phyloP scores from a whole-genome alignment of 2,888 invertebrate species.

The Tipula vernalis region DNA sequence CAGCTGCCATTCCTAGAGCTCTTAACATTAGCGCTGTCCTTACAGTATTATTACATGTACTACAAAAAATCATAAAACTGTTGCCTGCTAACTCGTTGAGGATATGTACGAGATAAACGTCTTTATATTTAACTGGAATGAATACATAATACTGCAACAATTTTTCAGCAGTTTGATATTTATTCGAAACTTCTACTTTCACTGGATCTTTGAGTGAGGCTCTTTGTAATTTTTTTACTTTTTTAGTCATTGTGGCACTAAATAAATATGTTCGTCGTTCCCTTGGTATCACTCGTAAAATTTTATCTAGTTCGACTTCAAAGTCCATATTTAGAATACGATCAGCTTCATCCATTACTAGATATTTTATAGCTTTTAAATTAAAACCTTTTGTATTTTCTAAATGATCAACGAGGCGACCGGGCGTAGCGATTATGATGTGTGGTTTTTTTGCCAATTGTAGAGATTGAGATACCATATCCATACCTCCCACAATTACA shows the following conservation, averaged over 20 bases:
- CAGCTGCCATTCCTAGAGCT: conserved; percentile 82
- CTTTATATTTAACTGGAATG: conserved; percentile 92
- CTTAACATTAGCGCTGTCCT: conserved; percentile 79
- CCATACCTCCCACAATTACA: conserved; percentile 97
- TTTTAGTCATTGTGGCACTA: conserved; percentile 99
- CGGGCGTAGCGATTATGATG: conserved; percentile 93
- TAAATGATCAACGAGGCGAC: conserved; percentile 87
- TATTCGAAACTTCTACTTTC: conserved; percentile 89
- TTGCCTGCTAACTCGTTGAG: conserved; percentile 91
- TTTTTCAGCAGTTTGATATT: conserved; percentile 97
- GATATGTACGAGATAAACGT: conserved; percentile 90
- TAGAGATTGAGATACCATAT: conserved; percentile 90
- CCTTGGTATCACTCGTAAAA: conserved; percentile 73
- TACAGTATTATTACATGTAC: conserved; percentile 87
- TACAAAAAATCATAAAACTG: conserved; percentile 93
- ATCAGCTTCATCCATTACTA: conserved; percentile 99
- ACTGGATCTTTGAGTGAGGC: conserved; percentile 91
- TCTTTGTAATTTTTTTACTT: conserved; percentile 88
- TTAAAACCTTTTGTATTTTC: conserved; percentile 98
- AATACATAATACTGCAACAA: conserved; percentile 90
- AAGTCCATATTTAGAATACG: conserved; percentile 98
- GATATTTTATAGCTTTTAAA: conserved; percentile 72
- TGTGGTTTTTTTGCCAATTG: conserved; percentile 92
- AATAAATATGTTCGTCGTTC: conserved; percentile 88
- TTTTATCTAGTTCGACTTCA: conserved; percentile 94